Evolutionary conservation across 2,888 invertebrate genomes (phyloP).

Genomic region (Salpingus planirostris): DNA sequence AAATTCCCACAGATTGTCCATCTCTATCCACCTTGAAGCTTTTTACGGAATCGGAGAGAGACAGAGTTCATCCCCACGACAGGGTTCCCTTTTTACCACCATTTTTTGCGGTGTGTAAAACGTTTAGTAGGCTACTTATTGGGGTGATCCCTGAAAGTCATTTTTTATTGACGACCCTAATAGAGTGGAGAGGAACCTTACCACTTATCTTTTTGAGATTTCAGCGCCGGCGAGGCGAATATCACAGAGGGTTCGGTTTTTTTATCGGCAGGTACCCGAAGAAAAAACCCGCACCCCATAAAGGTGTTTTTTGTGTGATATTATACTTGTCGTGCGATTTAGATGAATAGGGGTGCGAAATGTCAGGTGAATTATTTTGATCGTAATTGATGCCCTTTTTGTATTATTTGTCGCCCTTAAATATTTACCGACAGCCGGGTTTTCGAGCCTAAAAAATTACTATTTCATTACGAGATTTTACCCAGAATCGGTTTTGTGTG

Average conservation of each 20-base stretch:
- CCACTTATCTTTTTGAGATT: too few relatives aligned
- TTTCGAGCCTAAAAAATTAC: too few relatives aligned
- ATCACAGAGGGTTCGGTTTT: conserved; percentile 22
- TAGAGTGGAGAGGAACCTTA: too few relatives aligned
- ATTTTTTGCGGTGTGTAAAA: conserved; percentile 38
- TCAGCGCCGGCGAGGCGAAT: too few relatives aligned
- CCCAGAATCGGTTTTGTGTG: too few relatives aligned
- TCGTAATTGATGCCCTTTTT: conserved; percentile 20
- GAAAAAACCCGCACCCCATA: conserved; percentile 24
- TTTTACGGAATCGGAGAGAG: not conserved
- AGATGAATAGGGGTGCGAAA: conserved; percentile 20
- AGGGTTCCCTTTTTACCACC: too few relatives aligned
- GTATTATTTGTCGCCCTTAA: too few relatives aligned
- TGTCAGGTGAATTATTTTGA: conserved; percentile 24
- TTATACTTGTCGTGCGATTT: conserved; percentile 20
- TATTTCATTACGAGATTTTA: too few relatives aligned
- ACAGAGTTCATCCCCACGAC: too few relatives aligned
- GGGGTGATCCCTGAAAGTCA: conserved; percentile 29
- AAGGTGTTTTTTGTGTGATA: conserved; percentile 26
- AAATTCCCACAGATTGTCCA: too few relatives aligned
- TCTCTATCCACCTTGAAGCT: not conserved
- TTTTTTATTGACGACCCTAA: conserved; percentile 30
- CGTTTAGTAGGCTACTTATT: conserved; percentile 35
- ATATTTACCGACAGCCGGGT: too few relatives aligned
- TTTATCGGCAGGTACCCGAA: conserved; percentile 3